Evolutionary conservation across 2,797 vertebrate genomes (phyloP), one percentile per base, ranked within the genome.

Genomic region (Anabas testudineus): DNA sequence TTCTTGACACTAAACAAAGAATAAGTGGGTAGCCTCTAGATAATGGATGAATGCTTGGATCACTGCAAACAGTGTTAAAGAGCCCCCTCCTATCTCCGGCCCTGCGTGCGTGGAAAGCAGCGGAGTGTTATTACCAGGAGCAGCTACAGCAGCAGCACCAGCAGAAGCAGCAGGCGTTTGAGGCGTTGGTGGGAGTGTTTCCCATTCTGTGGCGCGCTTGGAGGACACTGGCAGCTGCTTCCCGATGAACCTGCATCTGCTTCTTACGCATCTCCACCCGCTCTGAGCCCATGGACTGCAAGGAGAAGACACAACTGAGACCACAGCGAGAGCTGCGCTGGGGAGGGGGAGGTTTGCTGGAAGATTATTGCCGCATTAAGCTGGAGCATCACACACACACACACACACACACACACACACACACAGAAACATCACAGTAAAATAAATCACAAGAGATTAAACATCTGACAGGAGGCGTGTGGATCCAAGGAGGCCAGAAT

Each of bases 111-210:
- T 78, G 72, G 43, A 74, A 53, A 41, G 66, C 39, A 43, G 65
- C 18, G 53, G 10, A 19, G 69, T 75, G 78, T 85, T 91, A 94
- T 91, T 96, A 99, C 98, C 97, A 99, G 28, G 97, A 98, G 80
- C 97, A 99, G 94, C 97, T 99, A 81, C 97, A 99, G 86, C 97
- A 99, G 84, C 98, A 99, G 93, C 98, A 99, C 97, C 98, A 99
- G 90, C 98, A 99, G 88, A 99, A 99, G 93, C 97, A 99, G 93
- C 97, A 99, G 77, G 98, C 95, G 1, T 99, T 96, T 52, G 97
- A 95, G 52, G 95, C 92, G 83, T 91, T 92, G 84, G 86, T 86
- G 79, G 91, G 88, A 71, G 88, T 85, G 83, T 91, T 90, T 80
- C 91, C 90, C 90, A 93, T 91, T 24, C 88, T 87, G 87, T 91